Conservation (phyloP, 2,797 vertebrate genomes). For the Sebastolobus alascanus region DNA sequence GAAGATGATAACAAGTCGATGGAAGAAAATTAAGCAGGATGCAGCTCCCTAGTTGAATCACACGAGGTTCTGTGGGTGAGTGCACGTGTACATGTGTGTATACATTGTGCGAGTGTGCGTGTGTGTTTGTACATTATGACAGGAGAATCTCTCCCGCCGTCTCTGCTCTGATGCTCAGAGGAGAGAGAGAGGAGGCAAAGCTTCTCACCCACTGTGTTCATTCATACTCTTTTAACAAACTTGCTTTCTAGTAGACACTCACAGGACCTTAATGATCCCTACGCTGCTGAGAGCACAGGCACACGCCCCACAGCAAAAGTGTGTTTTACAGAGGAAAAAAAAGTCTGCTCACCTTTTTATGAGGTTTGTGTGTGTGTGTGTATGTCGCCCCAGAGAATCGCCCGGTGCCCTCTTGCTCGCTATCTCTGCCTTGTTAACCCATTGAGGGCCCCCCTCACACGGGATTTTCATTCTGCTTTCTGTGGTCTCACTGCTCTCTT, state of each 20-base stretch:
- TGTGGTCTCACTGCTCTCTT: slow-evolving; percentile 85
- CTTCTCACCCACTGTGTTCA: slow-evolving; percentile 76
- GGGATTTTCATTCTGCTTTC: slow-evolving; percentile 85
- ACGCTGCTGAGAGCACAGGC: slow-evolving; percentile 78
- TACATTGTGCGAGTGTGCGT: slow-evolving; percentile 62
- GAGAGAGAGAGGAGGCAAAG: slow-evolving; percentile 64
- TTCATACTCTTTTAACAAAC: slow-evolving; percentile 71
- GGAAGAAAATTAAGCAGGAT: slow-evolving; percentile 39
- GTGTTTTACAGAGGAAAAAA: slow-evolving; percentile 73
- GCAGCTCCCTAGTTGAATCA: slow-evolving; percentile 58
- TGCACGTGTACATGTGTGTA: slow-evolving; percentile 62
- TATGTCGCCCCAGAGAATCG: slow-evolving; percentile 73
- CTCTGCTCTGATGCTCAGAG: slow-evolving; percentile 64
- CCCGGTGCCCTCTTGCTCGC: slow-evolving; percentile 80
- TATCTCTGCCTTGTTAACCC: slow-evolving; percentile 86
- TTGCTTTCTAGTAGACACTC: slow-evolving; percentile 79
- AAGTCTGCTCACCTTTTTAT: slow-evolving; percentile 66
- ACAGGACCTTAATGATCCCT: slow-evolving; percentile 81
- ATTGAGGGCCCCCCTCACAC: slow-evolving; percentile 78
- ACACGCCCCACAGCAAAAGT: slow-evolving; percentile 61
- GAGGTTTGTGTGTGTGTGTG: slow-evolving; percentile 73
- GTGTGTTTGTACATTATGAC: slow-evolving; percentile 73
- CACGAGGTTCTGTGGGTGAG: slow-evolving; percentile 57
- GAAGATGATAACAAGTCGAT: slow-evolving; percentile 15
- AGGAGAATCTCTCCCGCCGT: slow-evolving; percentile 72